Conservation (phyloP, 2,797 vertebrate species). For the Chiloscyllium punctatum region DNA sequence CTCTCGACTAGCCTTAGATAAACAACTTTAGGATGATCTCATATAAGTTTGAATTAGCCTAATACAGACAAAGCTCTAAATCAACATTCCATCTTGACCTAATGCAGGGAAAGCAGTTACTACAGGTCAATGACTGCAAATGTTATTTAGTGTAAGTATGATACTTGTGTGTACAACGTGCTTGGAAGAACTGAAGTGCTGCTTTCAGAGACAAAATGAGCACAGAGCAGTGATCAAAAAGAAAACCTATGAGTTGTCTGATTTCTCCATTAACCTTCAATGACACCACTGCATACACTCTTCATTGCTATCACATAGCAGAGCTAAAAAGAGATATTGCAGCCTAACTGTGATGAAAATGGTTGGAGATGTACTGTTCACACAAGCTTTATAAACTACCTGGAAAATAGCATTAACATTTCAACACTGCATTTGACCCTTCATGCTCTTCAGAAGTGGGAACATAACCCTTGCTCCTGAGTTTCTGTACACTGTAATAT, state of each 20-base stretch:
- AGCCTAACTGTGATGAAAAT: slow-evolving; percentile 20
- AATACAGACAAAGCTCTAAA: not conserved
- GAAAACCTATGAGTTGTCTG: not conserved
- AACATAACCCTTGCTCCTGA: not conserved
- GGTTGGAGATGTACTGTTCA: not conserved
- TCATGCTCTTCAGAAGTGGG: not conserved
- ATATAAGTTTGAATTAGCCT: not conserved
- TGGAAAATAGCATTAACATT: not conserved
- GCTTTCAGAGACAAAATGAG: slow-evolving; percentile 1
- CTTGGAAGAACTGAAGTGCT: slow-evolving; percentile 17
- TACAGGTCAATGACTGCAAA: slow-evolving; percentile 1
- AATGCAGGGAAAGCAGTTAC: not conserved
- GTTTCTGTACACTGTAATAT: not conserved
- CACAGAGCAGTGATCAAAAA: slow-evolving; percentile 27
- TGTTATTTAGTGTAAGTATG: not conserved
- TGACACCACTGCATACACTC: not conserved
- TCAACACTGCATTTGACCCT: not conserved
- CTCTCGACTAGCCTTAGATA: not conserved
- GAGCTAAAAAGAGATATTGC: slow-evolving; percentile 12
- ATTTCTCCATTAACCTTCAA: slow-evolving; percentile 14
- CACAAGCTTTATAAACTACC: not conserved
- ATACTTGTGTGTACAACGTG: not conserved
- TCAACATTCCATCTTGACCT: not conserved
- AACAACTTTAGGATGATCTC: not conserved
- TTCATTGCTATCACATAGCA: not conserved